Percentiles rank a stretch among this genome's conserved stretches.
These are phyloP conservation scores for Frankliniella fusca DNA, from an alignment of 2,888 invertebrate species.

Conservation along the genomic window DNA sequence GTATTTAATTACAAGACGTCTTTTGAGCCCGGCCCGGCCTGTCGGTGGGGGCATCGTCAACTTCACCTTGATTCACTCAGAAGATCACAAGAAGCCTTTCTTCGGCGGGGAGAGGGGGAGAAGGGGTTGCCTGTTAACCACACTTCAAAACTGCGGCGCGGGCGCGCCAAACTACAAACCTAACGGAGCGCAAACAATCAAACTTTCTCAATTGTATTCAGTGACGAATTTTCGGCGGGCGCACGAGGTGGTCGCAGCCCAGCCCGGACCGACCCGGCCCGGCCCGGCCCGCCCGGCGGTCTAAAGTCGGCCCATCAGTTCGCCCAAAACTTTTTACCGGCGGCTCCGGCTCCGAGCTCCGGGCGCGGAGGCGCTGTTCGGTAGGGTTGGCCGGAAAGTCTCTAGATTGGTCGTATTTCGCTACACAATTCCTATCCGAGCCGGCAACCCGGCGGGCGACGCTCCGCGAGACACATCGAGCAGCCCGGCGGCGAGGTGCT, in stretches of 20 bases:
- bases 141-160: no score
- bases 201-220: background rate
- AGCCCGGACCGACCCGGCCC: no score
- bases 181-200: background rate
- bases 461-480: background rate
- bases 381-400: background rate
- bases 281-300: background rate
- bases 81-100: no score
- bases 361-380: background rate
- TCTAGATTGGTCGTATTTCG: constrained; percentile 18
- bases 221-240: background rate
- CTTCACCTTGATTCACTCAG: no score
- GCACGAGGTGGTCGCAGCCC: background rate
- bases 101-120: no score
- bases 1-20: no score
- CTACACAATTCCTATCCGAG: background rate
- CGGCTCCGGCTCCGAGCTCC: background rate
- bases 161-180: no score
- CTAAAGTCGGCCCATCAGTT: constrained; percentile 7
- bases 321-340: background rate
- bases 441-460: background rate
- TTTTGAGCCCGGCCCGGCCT: no score
- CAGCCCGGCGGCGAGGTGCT: background rate
- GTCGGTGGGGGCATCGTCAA: no score
- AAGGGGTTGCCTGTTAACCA: background rate